Base-by-base conservation (phyloP, 2,888 invertebrate genomes). In the Agonum fuliginosum region DNA sequence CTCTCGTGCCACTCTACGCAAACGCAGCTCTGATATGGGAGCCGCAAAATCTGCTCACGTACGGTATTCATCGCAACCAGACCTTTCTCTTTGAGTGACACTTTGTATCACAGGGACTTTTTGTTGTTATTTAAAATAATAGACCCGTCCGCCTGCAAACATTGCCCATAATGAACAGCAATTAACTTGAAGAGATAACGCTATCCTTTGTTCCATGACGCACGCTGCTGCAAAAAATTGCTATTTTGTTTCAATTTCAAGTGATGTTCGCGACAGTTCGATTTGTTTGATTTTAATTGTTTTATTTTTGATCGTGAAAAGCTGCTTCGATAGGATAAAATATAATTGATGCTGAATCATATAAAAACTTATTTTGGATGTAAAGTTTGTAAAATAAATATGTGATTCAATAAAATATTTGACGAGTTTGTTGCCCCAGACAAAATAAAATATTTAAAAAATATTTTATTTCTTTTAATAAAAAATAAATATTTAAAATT, bases 11-110 rank as follows among this genome's bases (percentile, higher is more conserved):
- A n/a, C n/a, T n/a, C n/a, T n/a, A n/a, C 3, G 14, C 43, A 30
- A n/a, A n/a, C n/a, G n/a, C n/a, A n/a, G n/a, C n/a, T n/a, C 12
- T 37, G 37, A 37, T 37, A 46, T 6, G 17, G 54, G 14, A 8
- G 27, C 62, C 62, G 17, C 54, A 14, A 30, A 62, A 62, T 62
- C 62, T 62, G 30, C 14, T 62, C 62, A 62, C 62, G 62, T 62
- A 4, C 62, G 30, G 27, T 1, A 62, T 62, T 62, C 34, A 62
- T 62, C 34, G 62, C 17, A n/a, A n/a, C n/a, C n/a, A 30, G 34
- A 62, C 17, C 43, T 14, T 70, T 70, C 24, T 10, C 69, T 24
- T 70, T 70, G 69, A 43, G 24, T 70, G 69, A 46, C 46, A 46
- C 27, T 22, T 67, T 12, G 43, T 27, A 22, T 22, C 30, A 24